Evolutionary conservation across 1,140 invertebrate genomes (phyloP), one percentile per base, ranked within the genome.

Genomic region (Nylanderia fulva): DNA sequence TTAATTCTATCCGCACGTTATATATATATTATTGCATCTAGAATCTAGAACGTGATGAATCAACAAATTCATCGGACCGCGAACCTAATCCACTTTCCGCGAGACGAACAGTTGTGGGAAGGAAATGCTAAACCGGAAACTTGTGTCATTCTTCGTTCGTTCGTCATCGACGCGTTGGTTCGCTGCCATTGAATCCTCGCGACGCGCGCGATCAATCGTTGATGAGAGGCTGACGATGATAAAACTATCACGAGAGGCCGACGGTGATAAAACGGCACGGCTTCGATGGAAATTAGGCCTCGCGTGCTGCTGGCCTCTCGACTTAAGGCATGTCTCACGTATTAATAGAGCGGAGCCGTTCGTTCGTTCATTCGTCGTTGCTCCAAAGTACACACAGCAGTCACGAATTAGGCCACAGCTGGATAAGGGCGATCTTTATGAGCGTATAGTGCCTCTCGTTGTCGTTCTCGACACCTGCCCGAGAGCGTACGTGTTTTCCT

Each of bases 341-440:
- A 63, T 87, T 89, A 91, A 90, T 85, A 82, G 85, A 79, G 56
- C 85, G 61, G 36, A 63, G 52, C n/a, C 61, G 48, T 75, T 71
- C 24, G 60, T 18, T 33, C 29, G 29, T 33, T 52, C 42, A 45
- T 56, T 76, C 71, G 39, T 36, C 52, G 39, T 36, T 42, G 24
- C 29, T 84, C 39, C 11, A 74, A 85, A 72, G 60, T 58, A 61
- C 61, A 61, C 61, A 74, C 77, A 86, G 29, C 82, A 58, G 56
- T 82, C 85, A 90, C 82, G 85, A 91, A 90, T 90, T 86, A 87
- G 87, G 89, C 77, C 89, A 89, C 87, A 87, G 87, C 89, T 87
- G 90, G 86, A 82, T 84, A 84, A 87, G 90, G 85, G 85, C 76
- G 89, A 87, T 89, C 72, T 88, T 87, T 75, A 74, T 76, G 64